These are phyloP conservation scores for Toxostoma redivivum DNA, from an alignment of 2,113 vertebrate genomes.

Conservation along the genomic window DNA sequence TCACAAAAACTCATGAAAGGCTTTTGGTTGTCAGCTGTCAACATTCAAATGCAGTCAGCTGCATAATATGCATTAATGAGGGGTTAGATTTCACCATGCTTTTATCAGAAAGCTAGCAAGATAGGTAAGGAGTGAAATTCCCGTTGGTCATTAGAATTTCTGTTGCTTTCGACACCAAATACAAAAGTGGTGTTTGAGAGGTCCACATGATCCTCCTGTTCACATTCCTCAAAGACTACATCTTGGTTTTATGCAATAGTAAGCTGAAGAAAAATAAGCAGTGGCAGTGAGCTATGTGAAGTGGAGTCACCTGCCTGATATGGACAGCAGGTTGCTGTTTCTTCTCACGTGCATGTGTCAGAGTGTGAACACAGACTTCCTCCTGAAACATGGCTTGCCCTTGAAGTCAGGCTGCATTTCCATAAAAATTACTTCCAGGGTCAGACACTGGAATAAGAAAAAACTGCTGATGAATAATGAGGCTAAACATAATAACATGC, in stretches of 20 bases:
- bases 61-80: not conserved
- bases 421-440: not conserved
- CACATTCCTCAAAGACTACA: not conserved
- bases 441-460: not conserved
- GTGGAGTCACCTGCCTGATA: not conserved
- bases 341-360: accelerated
- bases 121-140: not conserved
- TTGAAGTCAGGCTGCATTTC: not conserved
- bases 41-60: not conserved
- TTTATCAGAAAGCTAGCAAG: not conserved
- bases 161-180: not conserved
- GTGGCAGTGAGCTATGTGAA: not conserved
- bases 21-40: not conserved
- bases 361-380: accelerated
- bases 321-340: not conserved
- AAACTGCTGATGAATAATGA: not conserved
- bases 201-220: not conserved
- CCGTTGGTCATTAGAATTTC: not conserved
- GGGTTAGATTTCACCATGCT: not conserved
- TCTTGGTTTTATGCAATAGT: not conserved
- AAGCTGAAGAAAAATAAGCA: not conserved
- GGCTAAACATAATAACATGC: not conserved
- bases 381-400: not conserved
- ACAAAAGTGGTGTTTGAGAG: not conserved
- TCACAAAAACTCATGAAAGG: not conserved